These are phyloP conservation scores for Gymnobelideus leadbeateri DNA, from an alignment of 2,113 vertebrate genomes.

Conservation along the genomic window DNA sequence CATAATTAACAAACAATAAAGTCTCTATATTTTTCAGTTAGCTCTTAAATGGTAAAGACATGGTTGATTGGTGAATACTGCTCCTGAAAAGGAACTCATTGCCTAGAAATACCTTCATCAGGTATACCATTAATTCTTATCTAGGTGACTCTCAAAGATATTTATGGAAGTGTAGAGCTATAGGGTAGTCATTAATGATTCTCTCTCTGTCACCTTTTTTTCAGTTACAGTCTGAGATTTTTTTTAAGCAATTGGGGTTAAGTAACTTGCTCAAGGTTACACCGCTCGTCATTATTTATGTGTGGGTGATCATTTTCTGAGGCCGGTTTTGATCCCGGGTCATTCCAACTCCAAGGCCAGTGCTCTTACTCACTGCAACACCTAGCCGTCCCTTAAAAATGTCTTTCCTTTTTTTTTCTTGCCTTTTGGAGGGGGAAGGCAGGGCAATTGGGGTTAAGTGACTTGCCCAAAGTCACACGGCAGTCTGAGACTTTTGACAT, in stretches of 20 bases:
- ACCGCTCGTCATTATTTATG: too few species aligned
- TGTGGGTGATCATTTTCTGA: too few species aligned
- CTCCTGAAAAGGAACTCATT: not conserved
- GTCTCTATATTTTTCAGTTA: not conserved
- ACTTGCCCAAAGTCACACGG: too few species aligned
- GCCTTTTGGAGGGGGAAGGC: too few species aligned
- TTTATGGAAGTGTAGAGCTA: not conserved
- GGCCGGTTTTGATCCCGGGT: too few species aligned
- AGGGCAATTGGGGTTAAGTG: too few species aligned
- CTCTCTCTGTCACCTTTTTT: not conserved
- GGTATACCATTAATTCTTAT: not conserved
- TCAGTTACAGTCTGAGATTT: not conserved
- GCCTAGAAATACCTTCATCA: not conserved
- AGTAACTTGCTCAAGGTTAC: too few species aligned
- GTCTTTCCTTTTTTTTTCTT: too few species aligned
- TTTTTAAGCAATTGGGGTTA: too few species aligned
- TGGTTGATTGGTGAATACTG: not conserved
- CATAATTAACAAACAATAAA: not conserved
- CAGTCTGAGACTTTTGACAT: not conserved
- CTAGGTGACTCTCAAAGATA: not conserved
- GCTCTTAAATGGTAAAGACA: not conserved
- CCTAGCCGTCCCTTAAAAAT: too few species aligned
- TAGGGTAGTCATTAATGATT: not conserved
- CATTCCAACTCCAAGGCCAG: too few species aligned
- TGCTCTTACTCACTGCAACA: too few species aligned